Evolutionary conservation across 2,113 vertebrate genomes (phyloP).

Genomic region (Morone chrysops): DNA sequence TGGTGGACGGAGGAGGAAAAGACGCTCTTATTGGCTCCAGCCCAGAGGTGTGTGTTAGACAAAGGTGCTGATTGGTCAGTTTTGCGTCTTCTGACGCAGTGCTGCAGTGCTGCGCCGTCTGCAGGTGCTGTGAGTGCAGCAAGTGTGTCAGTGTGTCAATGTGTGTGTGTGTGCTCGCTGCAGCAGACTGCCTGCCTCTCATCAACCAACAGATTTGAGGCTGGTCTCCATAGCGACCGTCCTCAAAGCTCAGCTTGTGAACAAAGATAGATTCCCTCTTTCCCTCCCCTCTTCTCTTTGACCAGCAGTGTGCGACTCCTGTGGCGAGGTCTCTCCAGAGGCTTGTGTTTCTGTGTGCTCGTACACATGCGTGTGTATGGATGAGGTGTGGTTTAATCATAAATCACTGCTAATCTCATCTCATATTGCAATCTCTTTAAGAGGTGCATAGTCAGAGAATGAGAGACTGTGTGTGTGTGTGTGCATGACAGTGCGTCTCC

Average conservation of each 20-base stretch:
- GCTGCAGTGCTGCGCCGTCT: constrained; percentile 66
- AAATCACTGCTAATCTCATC: constrained; percentile 30
- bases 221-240: constrained; percentile 80
- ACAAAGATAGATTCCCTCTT: constrained; percentile 74
- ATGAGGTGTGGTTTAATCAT: constrained; percentile 15
- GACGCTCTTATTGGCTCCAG: constrained; percentile 40
- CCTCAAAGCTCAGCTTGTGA: constrained; percentile 67
- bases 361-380: neutral
- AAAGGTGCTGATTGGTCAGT: constrained; percentile 53
- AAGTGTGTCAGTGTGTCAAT: constrained; percentile 73
- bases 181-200: constrained; percentile 63
- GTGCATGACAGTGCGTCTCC: constrained; percentile 3
- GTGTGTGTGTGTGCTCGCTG: constrained; percentile 38
- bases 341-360: neutral
- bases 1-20: constrained; percentile 34
- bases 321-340: constrained; percentile 16
- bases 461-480: constrained; percentile 1
- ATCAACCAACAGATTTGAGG: constrained; percentile 66
- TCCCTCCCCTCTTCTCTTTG: constrained; percentile 4
- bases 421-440: neutral
- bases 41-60: constrained; percentile 65
- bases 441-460: constrained; percentile 7
- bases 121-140: constrained; percentile 54
- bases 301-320: constrained; percentile 29
- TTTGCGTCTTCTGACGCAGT: constrained; percentile 66